A percentile compares a stretch with the other conserved stretches of the same genome.
These are phyloP conservation scores for Eristalis intricaria DNA, from an alignment of 2,888 invertebrate genomes.

Conservation along the genomic window DNA sequence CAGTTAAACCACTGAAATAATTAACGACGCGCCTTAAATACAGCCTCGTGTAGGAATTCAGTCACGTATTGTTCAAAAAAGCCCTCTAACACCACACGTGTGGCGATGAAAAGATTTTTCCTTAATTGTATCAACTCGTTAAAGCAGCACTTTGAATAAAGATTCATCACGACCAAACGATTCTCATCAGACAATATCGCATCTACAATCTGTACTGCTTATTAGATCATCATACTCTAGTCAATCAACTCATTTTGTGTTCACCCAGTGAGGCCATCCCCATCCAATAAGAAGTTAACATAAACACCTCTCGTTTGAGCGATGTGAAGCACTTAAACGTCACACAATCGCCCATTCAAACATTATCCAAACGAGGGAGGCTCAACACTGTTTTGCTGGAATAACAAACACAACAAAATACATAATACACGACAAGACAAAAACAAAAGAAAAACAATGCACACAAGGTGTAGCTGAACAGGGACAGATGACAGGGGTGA, in stretches of 20 bases:
- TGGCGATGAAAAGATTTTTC: too few species aligned
- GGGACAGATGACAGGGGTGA: not conserved
- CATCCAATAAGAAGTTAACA: not conserved
- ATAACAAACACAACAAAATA: not conserved
- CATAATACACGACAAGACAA: constrained; percentile 14
- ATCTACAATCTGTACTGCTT: not conserved
- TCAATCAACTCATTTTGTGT: not conserved
- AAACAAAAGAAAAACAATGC: constrained; percentile 36
- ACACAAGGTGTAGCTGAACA: constrained; percentile 27
- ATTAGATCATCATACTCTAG: not conserved
- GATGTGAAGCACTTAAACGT: constrained; percentile 3
- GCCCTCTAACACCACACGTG: too few species aligned
- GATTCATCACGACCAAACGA: not conserved
- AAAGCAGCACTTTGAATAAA: not conserved
- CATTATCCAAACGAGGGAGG: not conserved
- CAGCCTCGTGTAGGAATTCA: too few species aligned
- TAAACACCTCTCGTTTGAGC: not conserved
- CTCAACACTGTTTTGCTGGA: not conserved
- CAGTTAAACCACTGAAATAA: too few species aligned
- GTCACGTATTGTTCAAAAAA: too few species aligned
- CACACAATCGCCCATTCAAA: constrained; percentile 38
- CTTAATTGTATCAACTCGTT: too few species aligned
- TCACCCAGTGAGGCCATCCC: not conserved
- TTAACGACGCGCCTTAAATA: too few species aligned
- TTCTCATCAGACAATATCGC: not conserved